Conservation (phyloP, 1,140 invertebrate genomes). For the Temnothorax longispinosus region DNA sequence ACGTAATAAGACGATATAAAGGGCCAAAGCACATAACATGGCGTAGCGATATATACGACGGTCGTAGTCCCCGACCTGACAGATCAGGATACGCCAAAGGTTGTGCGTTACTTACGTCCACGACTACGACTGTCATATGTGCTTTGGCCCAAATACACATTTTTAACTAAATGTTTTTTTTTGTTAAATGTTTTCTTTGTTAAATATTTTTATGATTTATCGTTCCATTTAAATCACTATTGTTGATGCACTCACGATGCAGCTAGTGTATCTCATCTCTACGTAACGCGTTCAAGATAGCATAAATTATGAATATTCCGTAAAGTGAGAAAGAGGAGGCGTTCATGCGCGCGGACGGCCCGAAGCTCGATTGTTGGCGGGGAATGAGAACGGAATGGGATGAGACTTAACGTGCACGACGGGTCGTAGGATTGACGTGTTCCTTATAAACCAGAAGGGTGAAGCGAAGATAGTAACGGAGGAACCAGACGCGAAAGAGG, state of each 20-base stretch:
- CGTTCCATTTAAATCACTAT: background rate
- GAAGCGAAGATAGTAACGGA: slow-evolving; percentile 41
- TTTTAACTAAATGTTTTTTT: background rate
- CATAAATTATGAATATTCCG: slow-evolving; percentile 49
- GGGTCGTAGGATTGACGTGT: slow-evolving; percentile 77
- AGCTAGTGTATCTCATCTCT: background rate
- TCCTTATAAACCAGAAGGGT: slow-evolving; percentile 74
- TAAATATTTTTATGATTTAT: background rate
- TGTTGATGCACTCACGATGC: slow-evolving; percentile 52
- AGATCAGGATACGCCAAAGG: too few relatives aligned
- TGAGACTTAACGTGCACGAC: slow-evolving; percentile 70
- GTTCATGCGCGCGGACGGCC: slow-evolving; percentile 14
- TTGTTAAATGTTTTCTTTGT: background rate
- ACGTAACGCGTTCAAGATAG: slow-evolving; percentile 4
- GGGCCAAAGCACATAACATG: too few relatives aligned
- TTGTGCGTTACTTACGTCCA: too few relatives aligned
- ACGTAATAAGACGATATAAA: background rate
- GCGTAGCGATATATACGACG: too few relatives aligned
- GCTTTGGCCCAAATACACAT: background rate
- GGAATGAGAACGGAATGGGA: slow-evolving; percentile 65
- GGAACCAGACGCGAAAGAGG: slow-evolving; percentile 13
- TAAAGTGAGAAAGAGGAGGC: slow-evolving; percentile 35
- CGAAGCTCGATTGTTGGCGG: slow-evolving; percentile 45
- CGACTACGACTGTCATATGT: too few relatives aligned
- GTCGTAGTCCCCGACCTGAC: too few relatives aligned